Percentiles rank a stretch among this genome's conserved stretches.
These are phyloP conservation scores for Bufotes viridis DNA, from an alignment of 2,797 vertebrate species.

Conservation along the genomic window DNA sequence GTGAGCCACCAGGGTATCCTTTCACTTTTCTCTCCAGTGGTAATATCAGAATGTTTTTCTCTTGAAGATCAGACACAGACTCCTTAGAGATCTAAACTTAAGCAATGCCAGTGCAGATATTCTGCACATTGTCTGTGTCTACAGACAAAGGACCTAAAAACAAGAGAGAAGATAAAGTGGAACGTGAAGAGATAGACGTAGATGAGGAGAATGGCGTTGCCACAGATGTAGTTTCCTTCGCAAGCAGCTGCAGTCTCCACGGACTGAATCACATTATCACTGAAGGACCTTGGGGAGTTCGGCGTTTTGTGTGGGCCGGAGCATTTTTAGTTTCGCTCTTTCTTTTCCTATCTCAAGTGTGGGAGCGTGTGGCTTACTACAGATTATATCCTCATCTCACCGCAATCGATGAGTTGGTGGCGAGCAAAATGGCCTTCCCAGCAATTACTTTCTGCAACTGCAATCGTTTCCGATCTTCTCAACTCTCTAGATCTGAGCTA, in stretches of 20 bases:
- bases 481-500: slow-evolving; percentile 88
- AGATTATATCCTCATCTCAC: slow-evolving; percentile 87
- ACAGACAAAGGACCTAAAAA: slow-evolving; percentile 78
- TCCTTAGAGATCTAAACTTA: background rate
- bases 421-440: slow-evolving; percentile 84
- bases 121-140: slow-evolving; percentile 93
- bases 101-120: slow-evolving; percentile 90
- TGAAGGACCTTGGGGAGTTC: slow-evolving; percentile 80
- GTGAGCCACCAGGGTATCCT: background rate
- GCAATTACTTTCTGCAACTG: slow-evolving; percentile 93
- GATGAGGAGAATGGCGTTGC: slow-evolving; percentile 65
- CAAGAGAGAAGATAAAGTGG: slow-evolving; percentile 56
- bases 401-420: slow-evolving; percentile 84
- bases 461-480: slow-evolving; percentile 86
- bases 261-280: slow-evolving; percentile 91
- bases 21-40: background rate
- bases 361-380: slow-evolving; percentile 85
- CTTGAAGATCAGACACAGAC: background rate
- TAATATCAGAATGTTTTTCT: background rate
- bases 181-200: slow-evolving; percentile 70
- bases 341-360: slow-evolving; percentile 89
- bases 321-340: slow-evolving; percentile 86
- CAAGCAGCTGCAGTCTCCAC: slow-evolving; percentile 85
- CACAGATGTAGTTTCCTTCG: slow-evolving; percentile 82
- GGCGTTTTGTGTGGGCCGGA: slow-evolving; percentile 85